Percentiles rank a stretch among this genome's conserved stretches.
Conservation (phyloP, 2,888 invertebrate species). For the Drosophila robusta region DNA sequence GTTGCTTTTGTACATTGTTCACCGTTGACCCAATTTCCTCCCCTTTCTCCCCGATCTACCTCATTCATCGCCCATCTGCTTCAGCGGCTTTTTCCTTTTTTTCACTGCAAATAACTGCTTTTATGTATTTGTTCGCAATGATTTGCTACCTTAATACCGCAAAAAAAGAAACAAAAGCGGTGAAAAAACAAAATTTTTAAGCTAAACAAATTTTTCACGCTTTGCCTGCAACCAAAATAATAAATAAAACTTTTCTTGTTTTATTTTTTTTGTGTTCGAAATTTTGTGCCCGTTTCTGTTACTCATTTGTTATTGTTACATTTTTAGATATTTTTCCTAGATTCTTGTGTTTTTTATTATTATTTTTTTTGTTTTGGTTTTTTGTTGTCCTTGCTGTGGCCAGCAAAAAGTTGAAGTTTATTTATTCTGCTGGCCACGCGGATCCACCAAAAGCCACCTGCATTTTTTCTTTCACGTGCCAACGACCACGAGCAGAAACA, state of each 20-base stretch:
- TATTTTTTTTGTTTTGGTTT: neutral
- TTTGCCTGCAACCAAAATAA: slow-evolving; percentile 55
- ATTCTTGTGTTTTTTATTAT: slow-evolving; percentile 7
- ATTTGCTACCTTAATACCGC: slow-evolving; percentile 56
- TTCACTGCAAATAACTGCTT: slow-evolving; percentile 29
- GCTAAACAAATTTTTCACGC: slow-evolving; percentile 70
- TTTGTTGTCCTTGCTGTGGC: slow-evolving; percentile 46
- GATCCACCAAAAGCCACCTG: slow-evolving; percentile 65
- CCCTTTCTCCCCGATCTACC: neutral
- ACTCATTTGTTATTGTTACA: slow-evolving; percentile 73
- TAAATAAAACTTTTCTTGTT: slow-evolving; percentile 54
- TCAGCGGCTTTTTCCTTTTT: too few species aligned
- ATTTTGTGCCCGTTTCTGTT: slow-evolving; percentile 59
- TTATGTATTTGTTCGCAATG: slow-evolving; percentile 53
- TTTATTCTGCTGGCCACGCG: slow-evolving; percentile 64
- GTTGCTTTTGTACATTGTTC: slow-evolving; percentile 7
- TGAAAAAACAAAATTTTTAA: slow-evolving; percentile 50
- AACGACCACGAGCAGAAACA: slow-evolving; percentile 44
- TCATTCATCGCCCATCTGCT: neutral
- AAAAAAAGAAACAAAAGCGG: slow-evolving; percentile 9
- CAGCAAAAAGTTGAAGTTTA: slow-evolving; percentile 72
- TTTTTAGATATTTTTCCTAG: slow-evolving; percentile 65
- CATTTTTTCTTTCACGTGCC: slow-evolving; percentile 74
- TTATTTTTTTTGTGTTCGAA: slow-evolving; percentile 15
- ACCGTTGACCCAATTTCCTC: slow-evolving; percentile 5